Percentiles rank a stretch among this genome's conserved stretches.
phyloP scores from a whole-genome alignment of 1,140 invertebrate species.

The Mamestra configurata region DNA sequence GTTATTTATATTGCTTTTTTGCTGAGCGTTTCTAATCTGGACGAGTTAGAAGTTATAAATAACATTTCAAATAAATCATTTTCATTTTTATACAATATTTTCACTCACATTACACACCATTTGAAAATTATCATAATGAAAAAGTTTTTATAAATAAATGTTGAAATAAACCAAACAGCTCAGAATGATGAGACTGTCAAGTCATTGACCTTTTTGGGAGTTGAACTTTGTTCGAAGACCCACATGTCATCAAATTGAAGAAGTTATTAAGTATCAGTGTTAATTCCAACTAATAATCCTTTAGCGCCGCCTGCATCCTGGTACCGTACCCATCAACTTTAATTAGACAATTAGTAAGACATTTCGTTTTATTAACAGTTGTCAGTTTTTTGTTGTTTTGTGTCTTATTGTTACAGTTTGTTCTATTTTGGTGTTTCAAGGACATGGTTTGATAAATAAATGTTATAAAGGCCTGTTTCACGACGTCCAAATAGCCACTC shows the following conservation, averaged over 20 bases:
- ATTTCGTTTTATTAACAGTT: slow-evolving; percentile 35
- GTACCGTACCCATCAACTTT: slow-evolving; percentile 64
- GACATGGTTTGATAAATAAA: too few relatives aligned
- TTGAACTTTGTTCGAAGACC: neutral
- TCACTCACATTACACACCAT: too few relatives aligned
- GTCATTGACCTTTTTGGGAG: slow-evolving; percentile 19
- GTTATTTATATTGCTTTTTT: neutral
- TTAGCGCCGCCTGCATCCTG: slow-evolving; percentile 71
- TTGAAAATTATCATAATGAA: neutral
- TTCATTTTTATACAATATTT: too few relatives aligned
- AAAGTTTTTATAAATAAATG: neutral
- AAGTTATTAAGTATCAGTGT: slow-evolving; percentile 33
- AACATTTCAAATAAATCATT: too few relatives aligned
- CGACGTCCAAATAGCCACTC: too few relatives aligned
- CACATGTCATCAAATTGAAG: slow-evolving; percentile 35
- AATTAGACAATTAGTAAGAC: slow-evolving; percentile 55
- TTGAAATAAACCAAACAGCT: neutral
- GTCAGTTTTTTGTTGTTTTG: neutral
- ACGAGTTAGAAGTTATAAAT: too few relatives aligned
- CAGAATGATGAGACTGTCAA: neutral
- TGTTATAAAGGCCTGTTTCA: too few relatives aligned
- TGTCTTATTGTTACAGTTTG: neutral
- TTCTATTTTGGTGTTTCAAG: neutral
- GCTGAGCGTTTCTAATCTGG: neutral
- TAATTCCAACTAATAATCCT: slow-evolving; percentile 59